Evolutionary conservation across 2,113 vertebrate species (phyloP).

Genomic region (Caranx ignobilis): DNA sequence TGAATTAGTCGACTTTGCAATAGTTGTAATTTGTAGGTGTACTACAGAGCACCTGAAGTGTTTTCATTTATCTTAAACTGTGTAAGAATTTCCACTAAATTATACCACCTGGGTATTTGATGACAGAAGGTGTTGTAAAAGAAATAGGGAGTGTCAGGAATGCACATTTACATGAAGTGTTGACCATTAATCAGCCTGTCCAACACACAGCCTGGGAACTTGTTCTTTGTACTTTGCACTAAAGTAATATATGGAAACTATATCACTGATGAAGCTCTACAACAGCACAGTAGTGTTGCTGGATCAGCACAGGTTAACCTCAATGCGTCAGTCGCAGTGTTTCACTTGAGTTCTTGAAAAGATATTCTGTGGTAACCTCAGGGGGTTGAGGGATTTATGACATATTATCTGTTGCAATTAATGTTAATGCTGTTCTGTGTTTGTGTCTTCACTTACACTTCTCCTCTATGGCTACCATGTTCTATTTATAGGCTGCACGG

Average conservation of each 20-base stretch:
- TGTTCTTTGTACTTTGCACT: slow-evolving; percentile 63
- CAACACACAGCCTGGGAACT: slow-evolving; percentile 31
- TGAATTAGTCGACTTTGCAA: slow-evolving; percentile 24
- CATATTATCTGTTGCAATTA: slow-evolving; percentile 42
- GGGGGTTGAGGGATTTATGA: slow-evolving; percentile 13
- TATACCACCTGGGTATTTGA: slow-evolving; percentile 39
- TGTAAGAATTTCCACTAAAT: slow-evolving; percentile 41
- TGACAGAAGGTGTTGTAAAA: slow-evolving; percentile 21
- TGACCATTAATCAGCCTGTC: slow-evolving; percentile 31
- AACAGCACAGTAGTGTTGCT: slow-evolving; percentile 27
- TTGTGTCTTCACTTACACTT: slow-evolving; percentile 47
- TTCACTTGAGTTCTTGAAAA: slow-evolving; percentile 16
- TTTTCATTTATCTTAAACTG: slow-evolving; percentile 38
- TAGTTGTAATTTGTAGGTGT: slow-evolving; percentile 51
- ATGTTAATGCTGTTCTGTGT: slow-evolving; percentile 49
- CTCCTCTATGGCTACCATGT: slow-evolving; percentile 44
- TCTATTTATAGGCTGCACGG: slow-evolving; percentile 72
- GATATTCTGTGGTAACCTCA: background rate
- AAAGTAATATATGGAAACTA: slow-evolving; percentile 30
- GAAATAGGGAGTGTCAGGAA: slow-evolving; percentile 5
- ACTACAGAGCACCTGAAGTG: slow-evolving; percentile 47
- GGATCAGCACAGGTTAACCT: slow-evolving; percentile 36
- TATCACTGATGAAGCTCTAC: slow-evolving; percentile 57
- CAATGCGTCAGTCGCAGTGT: slow-evolving; percentile 15
- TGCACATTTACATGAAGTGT: slow-evolving; percentile 13